Conservation (phyloP, 2,888 invertebrate species). For the Carabus problematicus region DNA sequence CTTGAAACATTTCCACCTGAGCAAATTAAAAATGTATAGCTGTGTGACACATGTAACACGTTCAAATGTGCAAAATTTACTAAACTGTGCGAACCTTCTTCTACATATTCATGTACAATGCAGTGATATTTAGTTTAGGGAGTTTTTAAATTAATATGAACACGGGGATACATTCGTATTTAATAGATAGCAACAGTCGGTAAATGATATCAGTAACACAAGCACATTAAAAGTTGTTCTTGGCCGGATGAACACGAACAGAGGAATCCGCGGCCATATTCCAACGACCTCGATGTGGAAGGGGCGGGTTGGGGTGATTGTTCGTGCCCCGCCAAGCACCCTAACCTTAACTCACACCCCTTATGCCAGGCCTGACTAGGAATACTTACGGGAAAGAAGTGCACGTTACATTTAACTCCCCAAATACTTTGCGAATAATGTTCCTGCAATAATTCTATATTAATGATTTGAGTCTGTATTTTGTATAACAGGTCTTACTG, state of each 20-base stretch:
- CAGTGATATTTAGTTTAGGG: too few relatives aligned
- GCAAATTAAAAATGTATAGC: too few relatives aligned
- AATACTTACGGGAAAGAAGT: constrained; percentile 45
- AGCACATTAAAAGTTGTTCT: constrained; percentile 44
- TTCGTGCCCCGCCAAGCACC: neutral
- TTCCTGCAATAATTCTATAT: constrained; percentile 47
- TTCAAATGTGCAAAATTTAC: too few relatives aligned
- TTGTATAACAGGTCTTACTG: constrained; percentile 4
- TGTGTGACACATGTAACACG: too few relatives aligned
- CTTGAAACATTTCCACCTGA: too few relatives aligned
- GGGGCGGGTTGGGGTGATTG: constrained; percentile 28
- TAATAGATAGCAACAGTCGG: constrained; percentile 26
- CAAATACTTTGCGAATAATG: constrained; percentile 46
- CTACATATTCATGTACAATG: too few relatives aligned
- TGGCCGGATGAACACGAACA: constrained; percentile 24
- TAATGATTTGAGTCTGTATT: constrained; percentile 45
- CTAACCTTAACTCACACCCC: neutral
- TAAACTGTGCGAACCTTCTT: too few relatives aligned
- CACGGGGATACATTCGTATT: constrained; percentile 27
- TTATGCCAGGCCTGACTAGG: constrained; percentile 33
- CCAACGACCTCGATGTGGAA: constrained; percentile 5
- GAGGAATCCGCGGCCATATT: constrained; percentile 4
- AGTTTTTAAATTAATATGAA: too few relatives aligned
- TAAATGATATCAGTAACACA: constrained; percentile 23
- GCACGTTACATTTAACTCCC: constrained; percentile 47